Conservation (phyloP, 2,888 invertebrate genomes). For the Orgyia antiqua region DNA sequence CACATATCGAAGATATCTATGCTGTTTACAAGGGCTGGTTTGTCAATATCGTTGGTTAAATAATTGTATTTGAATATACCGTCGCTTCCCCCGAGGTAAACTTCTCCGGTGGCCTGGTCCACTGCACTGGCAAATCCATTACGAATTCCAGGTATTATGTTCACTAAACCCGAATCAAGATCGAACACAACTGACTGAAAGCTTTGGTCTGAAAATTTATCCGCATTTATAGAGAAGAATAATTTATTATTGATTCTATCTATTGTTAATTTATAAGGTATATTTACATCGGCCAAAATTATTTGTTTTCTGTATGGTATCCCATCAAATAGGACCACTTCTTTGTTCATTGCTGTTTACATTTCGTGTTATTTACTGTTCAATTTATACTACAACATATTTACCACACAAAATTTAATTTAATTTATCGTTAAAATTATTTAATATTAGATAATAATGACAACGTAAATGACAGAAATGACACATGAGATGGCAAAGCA, state of each 20-base stretch:
- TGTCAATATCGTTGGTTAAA: slow-evolving; percentile 30
- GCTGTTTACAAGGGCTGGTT: slow-evolving; percentile 31
- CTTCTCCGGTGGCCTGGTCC: slow-evolving; percentile 36
- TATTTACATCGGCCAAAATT: slow-evolving; percentile 47
- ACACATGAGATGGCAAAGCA: no score
- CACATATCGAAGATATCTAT: slow-evolving; percentile 53
- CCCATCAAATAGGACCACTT: slow-evolving; percentile 24
- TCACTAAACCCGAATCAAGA: slow-evolving; percentile 31
- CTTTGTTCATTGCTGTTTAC: slow-evolving; percentile 16
- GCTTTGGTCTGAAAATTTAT: slow-evolving; percentile 53
- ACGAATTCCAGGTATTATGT: slow-evolving; percentile 43
- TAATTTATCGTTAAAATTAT: no score
- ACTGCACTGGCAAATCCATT: slow-evolving; percentile 56
- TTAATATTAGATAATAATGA: no score
- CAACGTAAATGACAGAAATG: no score
- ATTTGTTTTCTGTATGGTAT: slow-evolving; percentile 32
- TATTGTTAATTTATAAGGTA: slow-evolving; percentile 48
- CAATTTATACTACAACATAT: no score
- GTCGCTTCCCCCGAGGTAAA: slow-evolving; percentile 51
- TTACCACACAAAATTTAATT: no score
- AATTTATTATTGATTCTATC: slow-evolving; percentile 39
- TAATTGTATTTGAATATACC: slow-evolving; percentile 52
- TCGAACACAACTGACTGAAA: slow-evolving; percentile 49
- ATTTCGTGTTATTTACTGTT: no score
- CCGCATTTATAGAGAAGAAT: slow-evolving; percentile 55